Evolutionary conservation across 2,113 vertebrate genomes (phyloP).

Genomic region (Tragulus kanchil): DNA sequence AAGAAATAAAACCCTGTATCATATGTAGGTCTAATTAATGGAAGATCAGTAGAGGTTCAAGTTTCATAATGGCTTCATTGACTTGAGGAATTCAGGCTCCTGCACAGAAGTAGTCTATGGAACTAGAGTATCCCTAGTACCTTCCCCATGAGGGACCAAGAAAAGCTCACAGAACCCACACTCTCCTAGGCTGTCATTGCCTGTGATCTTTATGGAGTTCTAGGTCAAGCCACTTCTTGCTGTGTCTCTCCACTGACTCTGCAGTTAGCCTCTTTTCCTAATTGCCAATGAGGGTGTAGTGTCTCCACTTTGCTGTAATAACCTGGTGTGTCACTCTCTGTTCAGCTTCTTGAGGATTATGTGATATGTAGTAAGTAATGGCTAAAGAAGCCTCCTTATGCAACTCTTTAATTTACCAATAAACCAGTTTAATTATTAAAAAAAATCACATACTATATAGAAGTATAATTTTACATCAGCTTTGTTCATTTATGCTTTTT

Average conservation of each 20-base stretch:
- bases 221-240: not conserved
- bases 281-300: not conserved
- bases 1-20: conserved; percentile 29
- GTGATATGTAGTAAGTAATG: not conserved
- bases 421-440: not conserved
- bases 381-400: not conserved
- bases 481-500: not conserved
- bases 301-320: not conserved
- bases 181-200: not conserved
- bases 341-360: conserved; percentile 14
- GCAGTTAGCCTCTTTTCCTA: not conserved
- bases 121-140: not conserved
- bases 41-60: not conserved
- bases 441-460: not conserved
- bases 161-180: not conserved
- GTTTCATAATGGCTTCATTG: conserved; percentile 59
- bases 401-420: not conserved
- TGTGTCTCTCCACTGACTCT: conserved; percentile 20
- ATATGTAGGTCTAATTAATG: not conserved
- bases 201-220: not conserved
- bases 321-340: not conserved
- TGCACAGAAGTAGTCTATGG: not conserved
- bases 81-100: conserved; percentile 22
- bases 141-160: not conserved
- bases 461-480: conserved; percentile 10